phyloP scores from a whole-genome alignment of 2,113 vertebrate species.

The Pantherophis guttatus region DNA sequence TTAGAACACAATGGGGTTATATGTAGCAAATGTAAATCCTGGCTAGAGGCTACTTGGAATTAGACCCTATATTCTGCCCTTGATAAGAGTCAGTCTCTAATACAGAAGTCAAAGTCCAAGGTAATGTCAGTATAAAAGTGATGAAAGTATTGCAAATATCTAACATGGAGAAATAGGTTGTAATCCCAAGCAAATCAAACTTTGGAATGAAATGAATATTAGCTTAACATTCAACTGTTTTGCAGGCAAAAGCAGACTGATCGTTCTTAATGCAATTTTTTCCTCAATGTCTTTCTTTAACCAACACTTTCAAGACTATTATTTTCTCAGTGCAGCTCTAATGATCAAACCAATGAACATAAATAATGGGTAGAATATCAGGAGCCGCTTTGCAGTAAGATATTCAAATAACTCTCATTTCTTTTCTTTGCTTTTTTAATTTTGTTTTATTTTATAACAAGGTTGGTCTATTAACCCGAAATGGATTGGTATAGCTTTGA shows the following conservation, averaged over 20 bases:
- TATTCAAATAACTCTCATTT: conserved; percentile 25
- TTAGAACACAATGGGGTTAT: not conserved
- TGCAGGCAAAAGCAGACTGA: conserved; percentile 28
- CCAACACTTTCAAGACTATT: not conserved
- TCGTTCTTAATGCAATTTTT: conserved; percentile 41
- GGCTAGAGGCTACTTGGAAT: not conserved
- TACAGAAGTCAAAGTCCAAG: not conserved
- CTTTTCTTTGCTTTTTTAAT: conserved; percentile 23
- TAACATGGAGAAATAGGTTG: not conserved
- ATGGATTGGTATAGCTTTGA: not conserved
- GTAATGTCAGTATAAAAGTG: not conserved
- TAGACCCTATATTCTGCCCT: not conserved
- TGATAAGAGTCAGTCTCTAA: not conserved
- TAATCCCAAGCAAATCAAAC: not conserved
- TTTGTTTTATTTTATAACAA: not conserved
- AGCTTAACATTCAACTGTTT: not conserved
- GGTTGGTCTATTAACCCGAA: too few relatives aligned
- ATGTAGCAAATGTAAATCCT: not conserved
- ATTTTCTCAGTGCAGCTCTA: conserved; percentile 12
- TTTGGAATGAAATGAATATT: not conserved
- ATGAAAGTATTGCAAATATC: not conserved
- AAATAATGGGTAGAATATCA: conserved; percentile 37
- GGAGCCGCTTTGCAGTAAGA: conserved; percentile 15
- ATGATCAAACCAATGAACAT: conserved; percentile 35
- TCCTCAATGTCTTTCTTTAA: conserved; percentile 43